These are phyloP conservation scores for Siniperca obscura DNA, from an alignment of 2,797 vertebrate species.

Conservation along the genomic window DNA sequence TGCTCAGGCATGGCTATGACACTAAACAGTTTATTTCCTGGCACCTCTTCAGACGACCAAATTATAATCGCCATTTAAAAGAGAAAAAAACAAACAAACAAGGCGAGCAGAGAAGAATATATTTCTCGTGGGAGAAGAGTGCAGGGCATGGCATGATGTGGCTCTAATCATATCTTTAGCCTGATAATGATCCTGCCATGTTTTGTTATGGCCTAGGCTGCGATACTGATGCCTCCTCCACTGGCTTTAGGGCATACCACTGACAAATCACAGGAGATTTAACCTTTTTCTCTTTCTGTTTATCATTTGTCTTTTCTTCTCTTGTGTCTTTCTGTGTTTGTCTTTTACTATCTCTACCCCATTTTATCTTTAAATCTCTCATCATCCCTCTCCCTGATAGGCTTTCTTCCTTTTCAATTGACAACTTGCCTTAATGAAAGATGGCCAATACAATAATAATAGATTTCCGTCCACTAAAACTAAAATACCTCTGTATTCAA, in stretches of 20 bases:
- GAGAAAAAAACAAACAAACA: slow-evolving; percentile 58
- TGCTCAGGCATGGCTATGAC: slow-evolving; percentile 70
- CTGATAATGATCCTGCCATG: slow-evolving; percentile 89
- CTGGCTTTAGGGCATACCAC: slow-evolving; percentile 81
- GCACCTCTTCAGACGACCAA: slow-evolving; percentile 73
- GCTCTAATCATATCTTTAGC: slow-evolving; percentile 84
- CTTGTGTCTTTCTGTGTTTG: neutral
- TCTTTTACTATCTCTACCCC: slow-evolving; percentile 42
- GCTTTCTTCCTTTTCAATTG: slow-evolving; percentile 70
- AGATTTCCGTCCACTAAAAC: slow-evolving; percentile 75
- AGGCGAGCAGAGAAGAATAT: slow-evolving; percentile 54
- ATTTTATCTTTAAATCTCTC: slow-evolving; percentile 74
- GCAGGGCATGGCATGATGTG: slow-evolving; percentile 82
- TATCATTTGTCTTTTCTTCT: slow-evolving; percentile 16
- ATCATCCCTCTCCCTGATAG: slow-evolving; percentile 49
- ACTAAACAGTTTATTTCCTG: slow-evolving; percentile 78
- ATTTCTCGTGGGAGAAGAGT: slow-evolving; percentile 89
- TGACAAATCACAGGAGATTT: slow-evolving; percentile 55
- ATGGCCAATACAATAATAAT: slow-evolving; percentile 1
- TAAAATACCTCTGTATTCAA: slow-evolving; percentile 10
- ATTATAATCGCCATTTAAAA: slow-evolving; percentile 76
- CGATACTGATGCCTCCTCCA: slow-evolving; percentile 84
- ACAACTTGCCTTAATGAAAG: slow-evolving; percentile 70
- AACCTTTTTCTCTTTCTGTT: slow-evolving; percentile 39
- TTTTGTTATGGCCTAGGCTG: slow-evolving; percentile 82